Conservation (phyloP, 2,888 invertebrate genomes). For the Dioctria linearis region DNA sequence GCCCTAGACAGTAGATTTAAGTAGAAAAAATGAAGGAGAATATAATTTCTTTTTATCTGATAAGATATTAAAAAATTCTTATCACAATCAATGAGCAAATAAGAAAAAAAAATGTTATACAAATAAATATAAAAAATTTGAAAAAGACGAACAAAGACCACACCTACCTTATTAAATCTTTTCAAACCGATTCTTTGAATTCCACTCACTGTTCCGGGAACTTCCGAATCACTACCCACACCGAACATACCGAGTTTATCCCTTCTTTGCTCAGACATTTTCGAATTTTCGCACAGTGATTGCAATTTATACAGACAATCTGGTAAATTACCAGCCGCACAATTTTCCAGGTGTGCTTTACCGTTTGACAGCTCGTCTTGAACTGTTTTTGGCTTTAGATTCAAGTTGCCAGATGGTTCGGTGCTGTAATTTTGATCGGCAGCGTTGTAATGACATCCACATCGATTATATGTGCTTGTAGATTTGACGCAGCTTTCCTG, state of each 20-base stretch:
- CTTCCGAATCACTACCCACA: conserved; percentile 65
- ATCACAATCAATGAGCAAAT: no score
- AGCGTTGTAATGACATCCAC: not conserved
- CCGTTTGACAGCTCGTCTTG: conserved; percentile 69
- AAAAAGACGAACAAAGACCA: not conserved
- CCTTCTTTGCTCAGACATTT: conserved; percentile 59
- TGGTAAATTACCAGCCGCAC: not conserved
- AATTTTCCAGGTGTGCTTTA: conserved; percentile 61
- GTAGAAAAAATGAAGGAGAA: no score
- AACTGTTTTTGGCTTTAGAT: conserved; percentile 63
- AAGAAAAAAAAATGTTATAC: not conserved
- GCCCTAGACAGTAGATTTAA: no score
- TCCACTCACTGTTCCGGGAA: conserved; percentile 66
- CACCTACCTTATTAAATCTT: conserved; percentile 69
- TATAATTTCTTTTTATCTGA: no score
- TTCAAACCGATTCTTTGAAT: conserved; percentile 65
- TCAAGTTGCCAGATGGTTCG: not conserved
- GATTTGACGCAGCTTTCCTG: not conserved
- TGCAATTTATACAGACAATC: not conserved
- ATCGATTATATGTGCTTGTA: not conserved
- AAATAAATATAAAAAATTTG: conserved; percentile 7
- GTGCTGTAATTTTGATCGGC: conserved; percentile 28
- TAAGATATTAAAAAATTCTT: no score
- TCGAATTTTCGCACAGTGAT: conserved; percentile 10
- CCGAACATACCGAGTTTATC: conserved; percentile 68